Evolutionary conservation across 2,888 invertebrate genomes (phyloP).

Genomic region (Dyspetes luteomarginatus): DNA sequence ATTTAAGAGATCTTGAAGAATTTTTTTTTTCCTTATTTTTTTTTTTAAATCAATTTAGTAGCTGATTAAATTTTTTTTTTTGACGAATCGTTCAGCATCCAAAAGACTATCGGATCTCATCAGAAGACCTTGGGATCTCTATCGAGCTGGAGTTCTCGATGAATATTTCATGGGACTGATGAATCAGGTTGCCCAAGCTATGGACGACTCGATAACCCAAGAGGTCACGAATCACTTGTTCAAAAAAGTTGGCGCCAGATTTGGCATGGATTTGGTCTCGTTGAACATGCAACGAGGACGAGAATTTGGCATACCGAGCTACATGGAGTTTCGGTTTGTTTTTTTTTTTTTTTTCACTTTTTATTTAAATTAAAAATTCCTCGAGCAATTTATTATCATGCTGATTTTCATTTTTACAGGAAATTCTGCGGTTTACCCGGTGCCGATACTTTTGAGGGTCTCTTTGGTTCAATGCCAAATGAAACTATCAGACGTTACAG

Average conservation of each 20-base stretch:
- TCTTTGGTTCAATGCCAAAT: conserved; percentile 95
- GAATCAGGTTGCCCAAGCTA: conserved; percentile 97
- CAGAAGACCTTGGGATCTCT: conserved; percentile 94
- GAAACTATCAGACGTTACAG: conserved; percentile 93
- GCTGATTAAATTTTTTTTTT: conserved; percentile 18
- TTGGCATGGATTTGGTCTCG: conserved; percentile 95
- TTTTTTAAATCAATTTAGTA: conserved; percentile 7
- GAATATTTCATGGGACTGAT: conserved; percentile 96
- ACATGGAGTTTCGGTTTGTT: conserved; percentile 91
- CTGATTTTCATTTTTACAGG: conserved; percentile 81
- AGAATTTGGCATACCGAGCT: conserved; percentile 95
- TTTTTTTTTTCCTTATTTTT: too few species aligned
- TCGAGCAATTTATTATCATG: conserved; percentile 17
- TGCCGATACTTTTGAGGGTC: conserved; percentile 90
- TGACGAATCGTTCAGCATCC: conserved; percentile 87
- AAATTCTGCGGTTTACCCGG: conserved; percentile 94
- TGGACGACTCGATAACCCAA: conserved; percentile 96
- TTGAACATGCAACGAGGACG: conserved; percentile 97
- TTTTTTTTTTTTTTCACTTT: not conserved
- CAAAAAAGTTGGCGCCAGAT: conserved; percentile 91
- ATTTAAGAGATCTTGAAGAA: too few species aligned
- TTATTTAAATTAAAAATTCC: too few species aligned
- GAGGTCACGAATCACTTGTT: conserved; percentile 95
- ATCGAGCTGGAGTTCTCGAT: conserved; percentile 94
- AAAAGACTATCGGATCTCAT: conserved; percentile 94